Evolutionary conservation across 2,888 invertebrate species (phyloP).

Genomic region (Watsonalla binaria): DNA sequence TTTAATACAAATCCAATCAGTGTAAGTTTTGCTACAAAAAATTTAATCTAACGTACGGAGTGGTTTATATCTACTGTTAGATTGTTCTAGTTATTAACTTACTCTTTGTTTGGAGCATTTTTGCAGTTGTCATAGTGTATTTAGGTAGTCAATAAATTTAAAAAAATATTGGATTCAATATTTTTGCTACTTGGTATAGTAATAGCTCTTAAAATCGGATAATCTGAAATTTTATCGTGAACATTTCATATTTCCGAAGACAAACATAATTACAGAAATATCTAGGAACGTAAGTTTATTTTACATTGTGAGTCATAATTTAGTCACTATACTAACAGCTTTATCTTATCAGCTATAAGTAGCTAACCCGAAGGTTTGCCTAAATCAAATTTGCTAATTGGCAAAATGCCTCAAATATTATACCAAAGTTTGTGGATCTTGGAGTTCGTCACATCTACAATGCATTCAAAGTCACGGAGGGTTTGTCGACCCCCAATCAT

Average conservation of each 20-base stretch:
- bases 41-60: neutral
- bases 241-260: too few species aligned
- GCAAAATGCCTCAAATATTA: conserved; percentile 10
- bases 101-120: too few species aligned
- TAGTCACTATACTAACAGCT: neutral
- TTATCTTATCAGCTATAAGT: neutral
- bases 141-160: too few species aligned
- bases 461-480: conserved; percentile 73
- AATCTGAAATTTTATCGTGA: too few species aligned
- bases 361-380: neutral
- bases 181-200: too few species aligned
- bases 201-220: too few species aligned
- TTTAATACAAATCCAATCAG: conserved; percentile 21
- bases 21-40: conserved; percentile 12
- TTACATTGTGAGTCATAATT: too few species aligned
- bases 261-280: too few species aligned
- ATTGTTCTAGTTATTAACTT: too few species aligned
- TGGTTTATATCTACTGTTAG: neutral
- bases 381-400: conserved; percentile 13
- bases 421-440: conserved; percentile 13
- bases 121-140: too few species aligned
- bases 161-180: too few species aligned
- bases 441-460: conserved; percentile 36
- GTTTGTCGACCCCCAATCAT: conserved; percentile 57
- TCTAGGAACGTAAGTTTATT: too few species aligned